Evolutionary conservation across 2,888 invertebrate genomes (phyloP), one percentile per base, ranked within the genome.

Genomic region (Lepidochitona cinerea): DNA sequence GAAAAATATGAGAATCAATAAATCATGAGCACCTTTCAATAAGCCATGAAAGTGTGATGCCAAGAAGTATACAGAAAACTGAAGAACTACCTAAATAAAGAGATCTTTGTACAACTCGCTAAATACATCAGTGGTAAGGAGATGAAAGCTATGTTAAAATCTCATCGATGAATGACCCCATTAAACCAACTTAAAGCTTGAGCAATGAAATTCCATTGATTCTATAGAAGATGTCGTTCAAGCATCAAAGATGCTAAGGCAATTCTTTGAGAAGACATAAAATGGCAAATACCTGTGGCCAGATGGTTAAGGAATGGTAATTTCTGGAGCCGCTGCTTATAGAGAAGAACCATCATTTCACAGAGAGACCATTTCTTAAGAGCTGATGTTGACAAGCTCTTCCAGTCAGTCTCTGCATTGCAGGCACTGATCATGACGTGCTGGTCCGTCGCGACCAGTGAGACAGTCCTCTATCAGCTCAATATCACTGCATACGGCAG

Each of bases 271-370:
- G n/a, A n/a, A n/a, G n/a, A n/a, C n/a, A n/a, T n/a, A n/a, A n/a
- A n/a, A 7, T 23, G 4, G 23, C 23, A 18, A 14, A 29, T 26
- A 59, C 59, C 59, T 59, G 23, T 59, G 59, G 59, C 59, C 32
- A 23, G 23, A 29, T 32, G 23, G 12, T 23, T 32, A 18, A 59
- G 12, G 26, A 59, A 29, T 4, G 59, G 59, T 32, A 59, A 32
- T 59, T 32, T 59, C 59, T 59, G 59, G 12, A 59, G 26, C 12
- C 59, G 29, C 26, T 59, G 29, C 59, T 59, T 59, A 26, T 59
- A 59, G 26, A 59, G 59, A 26, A 59, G 23, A 26, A 59, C 59
- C 59, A 59, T 59, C 59, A 59, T 59, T 59, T 59, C 59, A 59
- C 29, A 59, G 23, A 59, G 23, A 12, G 26, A 18, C 23, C 32